Base-by-base conservation (phyloP, 92 coral and sea anemone species). In the Palythoa heliodiscus region DNA sequence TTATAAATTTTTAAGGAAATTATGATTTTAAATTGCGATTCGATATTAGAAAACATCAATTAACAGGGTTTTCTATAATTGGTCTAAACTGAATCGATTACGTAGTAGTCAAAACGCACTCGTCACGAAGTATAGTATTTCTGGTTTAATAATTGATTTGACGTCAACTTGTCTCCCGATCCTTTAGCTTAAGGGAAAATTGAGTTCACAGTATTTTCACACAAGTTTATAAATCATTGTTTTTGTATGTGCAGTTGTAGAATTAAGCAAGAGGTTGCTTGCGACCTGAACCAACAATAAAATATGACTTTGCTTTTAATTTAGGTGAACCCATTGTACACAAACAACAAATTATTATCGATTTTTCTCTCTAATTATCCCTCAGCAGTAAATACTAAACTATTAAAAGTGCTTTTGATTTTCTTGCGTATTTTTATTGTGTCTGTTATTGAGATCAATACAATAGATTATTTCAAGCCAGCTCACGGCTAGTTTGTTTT, bases 321-420 rank as follows among this genome's bases (percentile, higher is more conserved):
- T 35, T 35, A 39, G 9, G 47, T 7, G 6, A 77, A 29, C 7
- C 3, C 52, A 12, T 25, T 76, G 66, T 54, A 3, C 9, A 3
- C 20, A n/a, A 25, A 53, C 66, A 76, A 24, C 47, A 35, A 57
- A 77, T 13, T 37, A 16, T 37, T 11, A 9, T 4, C 70, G 7
- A 53, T 40, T 35, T 8, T 16, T 54, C 24, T 77, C 24, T 57
- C 29, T 77, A 77, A 77, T 55, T 55, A 20, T 25, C 48, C 68
- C 24, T 55, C 70, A 77, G 69, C 82, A 29, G 67, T 55, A 37
- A 77, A 76, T 52, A n/a, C n/a, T n/a, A n/a, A n/a, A n/a, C n/a
- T 43, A 43, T 43, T 43, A 3, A 43, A 43, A 43, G 7, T 7
- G 50, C 0, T 43, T 43, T 43, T 43, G 9, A 8, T 29, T 43